phyloP scores from a whole-genome alignment of 2,113 vertebrate genomes.

The Isichthys henryi region DNA sequence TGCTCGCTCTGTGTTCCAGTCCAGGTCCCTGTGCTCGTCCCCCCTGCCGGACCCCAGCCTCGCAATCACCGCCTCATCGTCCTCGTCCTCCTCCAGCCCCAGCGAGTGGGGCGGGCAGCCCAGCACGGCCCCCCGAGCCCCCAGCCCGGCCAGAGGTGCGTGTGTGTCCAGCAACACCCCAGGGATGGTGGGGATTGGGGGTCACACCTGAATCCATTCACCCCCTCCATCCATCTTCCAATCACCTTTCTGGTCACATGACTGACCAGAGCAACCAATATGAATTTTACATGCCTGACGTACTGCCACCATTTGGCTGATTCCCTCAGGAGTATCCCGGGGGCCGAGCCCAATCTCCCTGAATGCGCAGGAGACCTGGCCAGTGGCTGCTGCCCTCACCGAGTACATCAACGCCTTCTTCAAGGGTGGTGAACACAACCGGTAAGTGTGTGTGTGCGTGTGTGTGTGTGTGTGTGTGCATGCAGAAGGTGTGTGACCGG shows the following conservation, averaged over 20 bases:
- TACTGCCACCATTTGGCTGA: background rate
- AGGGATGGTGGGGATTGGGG: background rate
- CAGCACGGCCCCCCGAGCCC: constrained; percentile 34
- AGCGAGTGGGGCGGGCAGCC: constrained; percentile 65
- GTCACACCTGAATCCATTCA: background rate
- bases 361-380: constrained; percentile 80
- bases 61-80: constrained; percentile 53
- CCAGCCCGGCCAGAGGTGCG: constrained; percentile 52
- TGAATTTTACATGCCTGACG: background rate
- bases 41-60: constrained; percentile 67
- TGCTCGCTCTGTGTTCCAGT: constrained; percentile 51
- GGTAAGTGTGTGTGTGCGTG: constrained; percentile 53
- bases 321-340: constrained; percentile 70
- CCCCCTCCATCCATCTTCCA: background rate
- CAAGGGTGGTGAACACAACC: constrained; percentile 74
- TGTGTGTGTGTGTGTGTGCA: background rate
- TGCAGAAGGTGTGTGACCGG: background rate
- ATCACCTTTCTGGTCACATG: background rate
- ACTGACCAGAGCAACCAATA: background rate
- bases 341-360: constrained; percentile 88
- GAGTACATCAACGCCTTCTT: constrained; percentile 91
- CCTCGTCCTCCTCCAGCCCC: constrained; percentile 54
- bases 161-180: constrained; percentile 37
- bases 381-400: constrained; percentile 82
- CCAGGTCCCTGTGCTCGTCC: constrained; percentile 75